Percentiles rank a stretch among this genome's conserved stretches.
Evolutionary conservation across 2,888 invertebrate genomes (phyloP).

Genomic region (Coenonympha arcania): DNA sequence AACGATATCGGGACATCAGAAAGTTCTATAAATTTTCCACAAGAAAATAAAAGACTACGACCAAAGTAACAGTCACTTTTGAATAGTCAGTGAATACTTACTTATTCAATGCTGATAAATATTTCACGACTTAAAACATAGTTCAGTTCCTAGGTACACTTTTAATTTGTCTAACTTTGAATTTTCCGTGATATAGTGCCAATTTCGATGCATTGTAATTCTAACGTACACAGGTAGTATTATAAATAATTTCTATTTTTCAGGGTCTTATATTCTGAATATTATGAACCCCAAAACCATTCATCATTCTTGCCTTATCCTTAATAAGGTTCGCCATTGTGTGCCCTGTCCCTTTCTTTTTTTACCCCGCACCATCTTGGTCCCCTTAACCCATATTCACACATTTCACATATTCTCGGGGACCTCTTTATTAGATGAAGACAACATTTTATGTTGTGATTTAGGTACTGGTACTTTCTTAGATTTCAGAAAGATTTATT

Average conservation of each 20-base stretch:
- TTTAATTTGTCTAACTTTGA: too few relatives aligned
- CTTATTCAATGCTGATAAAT: too few relatives aligned
- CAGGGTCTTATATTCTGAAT: conserved; percentile 24
- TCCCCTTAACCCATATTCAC: conserved; percentile 29
- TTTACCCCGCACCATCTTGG: conserved; percentile 32
- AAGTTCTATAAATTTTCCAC: too few relatives aligned
- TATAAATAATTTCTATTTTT: conserved; percentile 15
- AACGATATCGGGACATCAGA: too few relatives aligned
- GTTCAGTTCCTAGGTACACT: too few relatives aligned
- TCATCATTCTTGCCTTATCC: conserved; percentile 34
- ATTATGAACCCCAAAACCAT: conserved; percentile 32
- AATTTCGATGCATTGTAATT: too few relatives aligned
- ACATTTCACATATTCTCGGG: conserved; percentile 27
- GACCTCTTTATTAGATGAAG: conserved; percentile 28
- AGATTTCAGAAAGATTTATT: background rate
- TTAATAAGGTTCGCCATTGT: conserved; percentile 35
- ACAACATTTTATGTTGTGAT: conserved; percentile 18
- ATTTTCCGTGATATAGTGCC: too few relatives aligned
- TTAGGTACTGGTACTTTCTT: conserved; percentile 13
- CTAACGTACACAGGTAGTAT: background rate
- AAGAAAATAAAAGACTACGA: too few relatives aligned
- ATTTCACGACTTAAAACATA: too few relatives aligned
- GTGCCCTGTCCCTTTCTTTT: conserved; percentile 31
- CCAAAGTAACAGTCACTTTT: too few relatives aligned
- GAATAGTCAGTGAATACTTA: too few relatives aligned